phyloP scores from a whole-genome alignment of 2,113 vertebrate species.

The Prinia subflava region DNA sequence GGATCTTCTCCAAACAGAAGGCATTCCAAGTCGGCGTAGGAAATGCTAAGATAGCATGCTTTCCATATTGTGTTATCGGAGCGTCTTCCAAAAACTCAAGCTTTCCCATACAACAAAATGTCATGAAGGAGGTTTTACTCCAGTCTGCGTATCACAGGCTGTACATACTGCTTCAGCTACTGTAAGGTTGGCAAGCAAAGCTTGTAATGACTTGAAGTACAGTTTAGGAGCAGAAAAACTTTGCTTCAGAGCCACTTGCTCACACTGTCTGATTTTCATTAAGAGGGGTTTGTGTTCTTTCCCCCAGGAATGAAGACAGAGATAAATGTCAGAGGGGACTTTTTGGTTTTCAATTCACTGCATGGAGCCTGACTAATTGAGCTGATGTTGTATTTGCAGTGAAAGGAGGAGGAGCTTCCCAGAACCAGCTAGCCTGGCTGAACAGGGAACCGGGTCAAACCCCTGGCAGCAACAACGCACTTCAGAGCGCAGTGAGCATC shows the following conservation, averaged over 20 bases:
- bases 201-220: conserved; percentile 60
- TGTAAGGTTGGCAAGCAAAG: conserved; percentile 54
- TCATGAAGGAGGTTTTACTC: conserved; percentile 72
- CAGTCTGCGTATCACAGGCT: conserved; percentile 67
- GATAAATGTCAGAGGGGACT: conserved; percentile 40
- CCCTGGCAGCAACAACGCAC: neutral
- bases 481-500: neutral
- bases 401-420: neutral
- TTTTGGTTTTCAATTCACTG: conserved; percentile 1
- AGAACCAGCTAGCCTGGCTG: neutral
- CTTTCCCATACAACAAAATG: conserved; percentile 75
- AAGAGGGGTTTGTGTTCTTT: neutral
- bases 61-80: conserved; percentile 75
- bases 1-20: conserved; percentile 78
- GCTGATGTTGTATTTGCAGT: neutral
- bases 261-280: conserved; percentile 44
- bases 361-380: neutral
- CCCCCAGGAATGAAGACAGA: conserved; percentile 14
- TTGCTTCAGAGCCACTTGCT: conserved; percentile 37
- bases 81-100: conserved; percentile 73
- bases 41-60: conserved; percentile 75
- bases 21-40: conserved; percentile 76
- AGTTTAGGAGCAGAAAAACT: conserved; percentile 62
- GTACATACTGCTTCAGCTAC: conserved; percentile 58
- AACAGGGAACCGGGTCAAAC: neutral